Percentiles rank a stretch among this genome's conserved stretches.
Evolutionary conservation across 2,797 vertebrate genomes (phyloP).

Genomic region (Sitta carolinensis): DNA sequence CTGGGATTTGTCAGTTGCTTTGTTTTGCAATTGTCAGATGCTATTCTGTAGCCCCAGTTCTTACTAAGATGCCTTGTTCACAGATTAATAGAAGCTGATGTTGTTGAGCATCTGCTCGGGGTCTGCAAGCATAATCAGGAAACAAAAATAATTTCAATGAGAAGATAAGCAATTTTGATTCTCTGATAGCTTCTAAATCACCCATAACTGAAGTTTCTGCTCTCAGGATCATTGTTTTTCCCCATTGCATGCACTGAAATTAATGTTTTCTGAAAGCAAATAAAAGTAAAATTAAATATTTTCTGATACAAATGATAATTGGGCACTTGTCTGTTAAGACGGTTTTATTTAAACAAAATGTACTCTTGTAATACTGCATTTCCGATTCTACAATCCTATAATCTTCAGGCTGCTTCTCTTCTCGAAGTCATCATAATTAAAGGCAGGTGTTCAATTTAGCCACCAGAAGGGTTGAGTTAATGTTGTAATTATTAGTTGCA

Average conservation of each 20-base stretch:
- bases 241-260: constrained; percentile 20
- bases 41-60: background rate
- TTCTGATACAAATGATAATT: constrained; percentile 68
- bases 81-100: background rate
- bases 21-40: background rate
- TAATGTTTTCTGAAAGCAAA: constrained; percentile 67
- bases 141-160: constrained; percentile 10
- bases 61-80: background rate
- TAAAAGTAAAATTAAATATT: constrained; percentile 63
- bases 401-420: constrained; percentile 39
- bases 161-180: constrained; percentile 25
- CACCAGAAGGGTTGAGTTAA: constrained; percentile 46
- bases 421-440: constrained; percentile 50
- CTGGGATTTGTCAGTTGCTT: background rate
- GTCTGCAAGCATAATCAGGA: constrained; percentile 1
- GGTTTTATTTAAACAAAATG: constrained; percentile 62
- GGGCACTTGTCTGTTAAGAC: constrained; percentile 48
- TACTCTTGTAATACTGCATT: background rate
- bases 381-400: background rate
- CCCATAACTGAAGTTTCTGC: background rate
- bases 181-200: constrained; percentile 27
- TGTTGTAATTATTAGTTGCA: constrained; percentile 44
- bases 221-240: constrained; percentile 36
- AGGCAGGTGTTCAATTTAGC: constrained; percentile 54
- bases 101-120: background rate